Conservation (phyloP, 2,888 invertebrate genomes). For the Psylliodes chrysocephalus region DNA sequence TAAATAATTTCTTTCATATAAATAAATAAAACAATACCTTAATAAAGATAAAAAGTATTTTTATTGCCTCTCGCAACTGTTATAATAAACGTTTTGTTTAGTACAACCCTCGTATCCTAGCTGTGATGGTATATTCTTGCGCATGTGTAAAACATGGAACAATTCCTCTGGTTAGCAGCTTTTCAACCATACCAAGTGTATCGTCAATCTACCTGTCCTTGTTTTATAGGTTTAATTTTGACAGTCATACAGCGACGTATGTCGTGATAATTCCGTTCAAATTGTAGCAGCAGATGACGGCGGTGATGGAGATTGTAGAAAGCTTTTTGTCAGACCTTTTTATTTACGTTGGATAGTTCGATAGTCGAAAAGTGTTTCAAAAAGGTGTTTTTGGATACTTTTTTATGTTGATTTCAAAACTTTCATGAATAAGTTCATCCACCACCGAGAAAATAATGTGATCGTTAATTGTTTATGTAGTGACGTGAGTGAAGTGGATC, state of each 20-base stretch:
- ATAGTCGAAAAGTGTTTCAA: conserved; percentile 41
- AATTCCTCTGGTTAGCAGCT: too few relatives aligned
- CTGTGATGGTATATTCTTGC: too few relatives aligned
- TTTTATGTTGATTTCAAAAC: not conserved
- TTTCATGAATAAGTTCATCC: not conserved
- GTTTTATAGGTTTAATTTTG: conserved; percentile 5
- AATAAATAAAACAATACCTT: too few relatives aligned
- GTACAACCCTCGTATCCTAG: too few relatives aligned
- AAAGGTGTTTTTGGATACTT: not conserved
- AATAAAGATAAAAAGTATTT: too few relatives aligned
- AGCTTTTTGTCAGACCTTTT: conserved; percentile 56
- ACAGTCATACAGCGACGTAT: conserved; percentile 28
- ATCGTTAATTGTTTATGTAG: conserved; percentile 34
- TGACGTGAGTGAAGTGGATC: conserved; percentile 40
- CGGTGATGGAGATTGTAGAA: conserved; percentile 55
- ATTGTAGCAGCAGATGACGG: conserved; percentile 48
- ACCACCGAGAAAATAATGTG: conserved; percentile 21
- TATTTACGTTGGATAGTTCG: conserved; percentile 56
- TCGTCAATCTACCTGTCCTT: not conserved
- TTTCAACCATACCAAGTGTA: too few relatives aligned
- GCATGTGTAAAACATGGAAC: too few relatives aligned
- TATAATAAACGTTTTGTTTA: too few relatives aligned
- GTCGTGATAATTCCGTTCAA: conserved; percentile 32
- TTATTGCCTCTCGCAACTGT: too few relatives aligned
- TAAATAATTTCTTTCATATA: too few relatives aligned